Evolutionary conservation across 2,113 vertebrate genomes (phyloP), one percentile per base, ranked within the genome.

Genomic region (Aphyosemion australe): DNA sequence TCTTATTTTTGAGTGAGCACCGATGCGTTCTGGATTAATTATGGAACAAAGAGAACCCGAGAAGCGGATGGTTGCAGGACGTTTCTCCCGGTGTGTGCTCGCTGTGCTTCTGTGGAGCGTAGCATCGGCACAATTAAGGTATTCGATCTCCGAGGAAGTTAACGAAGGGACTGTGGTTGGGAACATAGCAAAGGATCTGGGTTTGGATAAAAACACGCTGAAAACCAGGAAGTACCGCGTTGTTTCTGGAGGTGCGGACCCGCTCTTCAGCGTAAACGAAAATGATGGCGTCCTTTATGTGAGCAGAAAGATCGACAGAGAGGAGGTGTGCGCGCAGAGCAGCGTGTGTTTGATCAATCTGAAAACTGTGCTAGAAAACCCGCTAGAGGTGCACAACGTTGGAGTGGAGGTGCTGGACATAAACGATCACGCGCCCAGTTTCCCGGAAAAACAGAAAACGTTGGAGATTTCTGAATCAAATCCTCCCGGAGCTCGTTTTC

Each of bases 111-210:
- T 84, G 34, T 77, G 61, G 50, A 72, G 48, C 15, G 16, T 12
- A 65, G 85, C 83, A 10, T 86, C 85, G 0, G 88, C 83, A 5
- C 88, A 93, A 34, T 47, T 88, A 12, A 39, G 76, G 37, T 93
- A 92, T 60, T 89, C 89, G 0, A 43, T 91, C 42, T 54, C 74
- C 0, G 92, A 93, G 21, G 91, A 92, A 26, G 50, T 82, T 0
- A 82, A 86, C 2, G 74, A 84, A 26, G 89, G 87, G 11, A 64
- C 83, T 34, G 49, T 80, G 14, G 87, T 92, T n/a, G 92, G 90
- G 61, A 91, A 93, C 16, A 47, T 93, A 4, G 90, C 89, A 6
- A 91, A 88, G 8, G 92, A 93, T 76, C 57, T 92, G 14, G 89
- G 90, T 14, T 18, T 92, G 12, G 88, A 92, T 18, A 56, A 79